Percentiles rank a stretch among this genome's conserved stretches.
Evolutionary conservation across 1,140 invertebrate genomes (phyloP).

Genomic region (Phortica variegata): DNA sequence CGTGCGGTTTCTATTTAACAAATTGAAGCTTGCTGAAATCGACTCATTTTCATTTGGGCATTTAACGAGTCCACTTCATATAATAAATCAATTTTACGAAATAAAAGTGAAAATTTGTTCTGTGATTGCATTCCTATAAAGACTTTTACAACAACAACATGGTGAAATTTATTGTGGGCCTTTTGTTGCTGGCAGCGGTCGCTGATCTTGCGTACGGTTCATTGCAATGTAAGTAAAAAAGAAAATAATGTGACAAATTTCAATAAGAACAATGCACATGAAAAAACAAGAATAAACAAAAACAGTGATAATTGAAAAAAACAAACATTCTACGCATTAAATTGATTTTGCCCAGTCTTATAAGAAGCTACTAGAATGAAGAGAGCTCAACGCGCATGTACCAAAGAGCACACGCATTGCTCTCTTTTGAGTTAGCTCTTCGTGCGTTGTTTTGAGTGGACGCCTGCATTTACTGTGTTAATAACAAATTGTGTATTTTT

Average conservation of each 20-base stretch:
- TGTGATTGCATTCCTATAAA: slow-evolving; percentile 47
- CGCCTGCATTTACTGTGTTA: too few relatives aligned
- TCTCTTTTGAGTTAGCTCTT: too few relatives aligned
- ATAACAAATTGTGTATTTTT: too few relatives aligned
- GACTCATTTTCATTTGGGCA: slow-evolving; percentile 53
- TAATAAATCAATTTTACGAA: slow-evolving; percentile 14
- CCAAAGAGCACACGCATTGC: too few relatives aligned
- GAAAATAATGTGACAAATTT: not conserved
- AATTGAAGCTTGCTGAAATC: slow-evolving; percentile 26
- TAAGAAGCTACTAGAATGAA: slow-evolving; percentile 11
- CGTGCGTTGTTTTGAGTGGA: too few relatives aligned
- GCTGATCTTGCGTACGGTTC: slow-evolving; percentile 32
- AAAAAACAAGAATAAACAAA: too few relatives aligned
- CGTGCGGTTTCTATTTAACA: slow-evolving; percentile 36
- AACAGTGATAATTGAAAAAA: too few relatives aligned
- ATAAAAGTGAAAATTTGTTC: slow-evolving; percentile 42
- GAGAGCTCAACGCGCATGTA: slow-evolving; percentile 19
- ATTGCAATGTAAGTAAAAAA: slow-evolving; percentile 38
- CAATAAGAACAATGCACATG: too few relatives aligned
- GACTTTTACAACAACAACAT: slow-evolving; percentile 33
- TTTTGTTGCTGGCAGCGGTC: slow-evolving; percentile 37
- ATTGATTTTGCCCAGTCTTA: too few relatives aligned
- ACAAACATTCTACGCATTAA: too few relatives aligned
- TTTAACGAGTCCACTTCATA: slow-evolving; percentile 21
- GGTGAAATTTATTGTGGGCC: slow-evolving; percentile 40